Base-by-base conservation (phyloP, 2,888 invertebrate genomes). In the Alviniconcha strummeri region DNA sequence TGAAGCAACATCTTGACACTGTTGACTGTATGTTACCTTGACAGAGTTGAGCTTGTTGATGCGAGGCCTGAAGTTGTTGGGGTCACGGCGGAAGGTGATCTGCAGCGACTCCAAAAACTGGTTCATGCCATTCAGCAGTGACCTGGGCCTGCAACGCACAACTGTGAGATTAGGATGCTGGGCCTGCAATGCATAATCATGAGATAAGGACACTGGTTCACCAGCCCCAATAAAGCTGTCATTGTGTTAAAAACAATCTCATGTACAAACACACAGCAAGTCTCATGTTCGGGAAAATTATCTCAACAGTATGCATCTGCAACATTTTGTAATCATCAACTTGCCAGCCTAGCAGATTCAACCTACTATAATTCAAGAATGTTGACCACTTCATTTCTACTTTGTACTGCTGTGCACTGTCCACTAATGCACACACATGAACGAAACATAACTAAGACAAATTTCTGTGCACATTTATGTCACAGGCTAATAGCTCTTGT, bases 41-140 rank as follows among this genome's bases (percentile, higher is more conserved):
- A 99, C 98, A 74, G 99, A 99, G 91, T 97, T 96, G 92, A 96
- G 96, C 94, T 99, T 99, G 94, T 99, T 99, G 94, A 99, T 99
- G 91, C 99, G 96, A 54, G 99, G 99, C 91, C 99, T 95, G 94
- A 97, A 99, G 94, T 99, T 99, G 94, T 99, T 99, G 0, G 99
- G 99, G 95, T 99, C 99, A 92, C 99, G 95, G 90, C 99, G 95
- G 95, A 99, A 99, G 15, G 99, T 99, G 90, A 99, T 99, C 84
- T 98, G 98, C 84, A 99, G 95, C 82, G 98, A 95, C 92, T 98
- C 97, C 92, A 99, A 95, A 95, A 99, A 99, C 90, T 96, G 96
- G 94, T 99, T 99, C 99, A 99, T 99, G 86, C 99, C 99, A 90
- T 97, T 97, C 88, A 99, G 95, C 84, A 99, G 95, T 3, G 97